Conservation (phyloP, 2,113 vertebrate species). For the Ibidorhyncha struthersii region DNA sequence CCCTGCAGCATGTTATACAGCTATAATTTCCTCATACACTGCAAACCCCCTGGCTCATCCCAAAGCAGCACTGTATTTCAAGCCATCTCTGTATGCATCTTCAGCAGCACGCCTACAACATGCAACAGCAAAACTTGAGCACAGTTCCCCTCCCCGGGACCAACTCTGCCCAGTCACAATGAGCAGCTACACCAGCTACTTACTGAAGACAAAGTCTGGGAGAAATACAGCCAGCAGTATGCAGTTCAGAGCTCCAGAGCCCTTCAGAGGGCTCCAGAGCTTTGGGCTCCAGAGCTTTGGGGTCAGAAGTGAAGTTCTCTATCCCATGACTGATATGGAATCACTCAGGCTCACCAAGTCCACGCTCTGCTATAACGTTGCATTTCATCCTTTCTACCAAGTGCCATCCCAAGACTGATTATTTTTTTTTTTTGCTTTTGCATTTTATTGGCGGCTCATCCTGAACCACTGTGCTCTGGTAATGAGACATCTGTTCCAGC, state of each 20-base stretch:
- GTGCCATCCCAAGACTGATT: background rate
- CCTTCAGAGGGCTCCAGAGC: background rate
- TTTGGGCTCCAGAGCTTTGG: background rate
- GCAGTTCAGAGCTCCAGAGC: background rate
- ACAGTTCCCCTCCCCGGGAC: background rate
- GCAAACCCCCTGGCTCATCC: background rate
- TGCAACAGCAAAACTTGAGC: background rate
- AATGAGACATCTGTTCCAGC: background rate
- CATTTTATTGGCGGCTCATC: background rate
- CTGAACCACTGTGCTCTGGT: rapidly evolving
- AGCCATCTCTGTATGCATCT: background rate
- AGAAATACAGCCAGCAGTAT: background rate
- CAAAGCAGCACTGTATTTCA: background rate
- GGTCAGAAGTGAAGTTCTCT: background rate
- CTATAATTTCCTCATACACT: background rate
- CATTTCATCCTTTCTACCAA: background rate
- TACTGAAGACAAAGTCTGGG: background rate
- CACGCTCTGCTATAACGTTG: background rate
- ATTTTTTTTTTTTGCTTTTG: background rate
- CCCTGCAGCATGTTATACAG: background rate
- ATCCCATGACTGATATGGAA: too few relatives aligned
- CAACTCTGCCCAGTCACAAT: background rate
- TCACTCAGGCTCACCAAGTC: too few relatives aligned
- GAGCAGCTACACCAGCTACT: background rate
- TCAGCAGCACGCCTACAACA: background rate